These are phyloP conservation scores for Ploceus nigricollis DNA, from an alignment of 2,113 vertebrate species.

Conservation along the genomic window DNA sequence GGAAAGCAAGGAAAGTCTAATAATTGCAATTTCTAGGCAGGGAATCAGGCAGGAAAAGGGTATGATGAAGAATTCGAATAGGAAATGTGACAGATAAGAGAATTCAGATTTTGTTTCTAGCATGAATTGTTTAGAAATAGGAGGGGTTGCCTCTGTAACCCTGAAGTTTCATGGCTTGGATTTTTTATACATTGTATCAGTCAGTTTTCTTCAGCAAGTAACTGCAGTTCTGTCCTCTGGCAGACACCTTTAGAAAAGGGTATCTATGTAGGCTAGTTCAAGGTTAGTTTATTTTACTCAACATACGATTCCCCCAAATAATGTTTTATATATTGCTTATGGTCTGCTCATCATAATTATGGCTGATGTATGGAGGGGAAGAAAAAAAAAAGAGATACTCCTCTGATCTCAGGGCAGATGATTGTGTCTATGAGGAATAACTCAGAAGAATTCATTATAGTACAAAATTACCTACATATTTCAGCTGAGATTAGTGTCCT, in stretches of 20 bases:
- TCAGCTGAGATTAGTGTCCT: neutral
- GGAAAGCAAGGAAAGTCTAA: neutral
- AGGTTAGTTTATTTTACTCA: neutral
- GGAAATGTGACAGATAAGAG: neutral
- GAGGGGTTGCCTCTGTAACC: neutral
- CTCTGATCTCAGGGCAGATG: neutral
- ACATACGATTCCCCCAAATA: neutral
- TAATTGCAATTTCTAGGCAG: neutral
- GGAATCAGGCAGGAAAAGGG: neutral
- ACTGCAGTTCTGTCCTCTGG: neutral
- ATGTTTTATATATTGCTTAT: neutral
- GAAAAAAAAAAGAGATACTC: neutral
- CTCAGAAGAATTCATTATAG: neutral
- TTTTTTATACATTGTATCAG: neutral
- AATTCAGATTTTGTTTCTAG: neutral
- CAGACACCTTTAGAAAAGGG: neutral
- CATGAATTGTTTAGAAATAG: neutral
- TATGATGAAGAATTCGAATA: neutral
- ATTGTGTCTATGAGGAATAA: neutral
- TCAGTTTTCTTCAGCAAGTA: neutral
- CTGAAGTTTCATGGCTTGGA: neutral
- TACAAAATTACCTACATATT: neutral
- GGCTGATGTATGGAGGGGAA: neutral
- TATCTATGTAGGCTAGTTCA: neutral
- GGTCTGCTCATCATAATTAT: neutral